Percentiles rank a stretch among this genome's conserved stretches.
These are phyloP conservation scores for Doris montereyensis DNA, from an alignment of 2,888 invertebrate species.

Conservation along the genomic window DNA sequence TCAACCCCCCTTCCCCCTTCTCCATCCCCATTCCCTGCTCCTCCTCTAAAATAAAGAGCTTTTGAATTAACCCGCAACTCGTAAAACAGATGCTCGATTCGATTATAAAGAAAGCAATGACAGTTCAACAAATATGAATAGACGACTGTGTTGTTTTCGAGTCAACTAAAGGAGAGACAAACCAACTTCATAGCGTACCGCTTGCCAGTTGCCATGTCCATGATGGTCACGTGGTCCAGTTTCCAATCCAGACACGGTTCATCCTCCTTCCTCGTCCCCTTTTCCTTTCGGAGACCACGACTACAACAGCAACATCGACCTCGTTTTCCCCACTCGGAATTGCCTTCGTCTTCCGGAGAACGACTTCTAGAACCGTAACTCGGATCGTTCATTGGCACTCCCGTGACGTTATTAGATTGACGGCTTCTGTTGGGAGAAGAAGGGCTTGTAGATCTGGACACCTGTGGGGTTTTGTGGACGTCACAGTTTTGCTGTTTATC, in stretches of 20 bases:
- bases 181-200: slow-evolving; percentile 48
- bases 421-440: background rate
- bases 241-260: slow-evolving; percentile 46
- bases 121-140: no score
- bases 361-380: background rate
- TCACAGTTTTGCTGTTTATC: background rate
- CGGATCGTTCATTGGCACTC: background rate
- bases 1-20: no score
- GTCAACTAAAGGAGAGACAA: no score
- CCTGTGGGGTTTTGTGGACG: background rate
- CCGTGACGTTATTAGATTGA: background rate
- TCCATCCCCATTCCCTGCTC: no score
- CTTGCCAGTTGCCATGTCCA: slow-evolving; percentile 44
- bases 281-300: background rate
- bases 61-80: no score
- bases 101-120: no score
- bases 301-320: background rate
- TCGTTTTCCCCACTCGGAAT: no score
- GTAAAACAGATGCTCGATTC: no score
- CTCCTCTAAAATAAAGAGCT: no score
- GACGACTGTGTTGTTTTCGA: no score
- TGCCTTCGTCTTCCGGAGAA: background rate
- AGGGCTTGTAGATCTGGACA: no score
- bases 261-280: background rate
- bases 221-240: slow-evolving; percentile 48